Percentiles rank a stretch among this genome's conserved stretches.
Evolutionary conservation across 2,888 invertebrate species (phyloP).

Genomic region (Halocaridina rubra): DNA sequence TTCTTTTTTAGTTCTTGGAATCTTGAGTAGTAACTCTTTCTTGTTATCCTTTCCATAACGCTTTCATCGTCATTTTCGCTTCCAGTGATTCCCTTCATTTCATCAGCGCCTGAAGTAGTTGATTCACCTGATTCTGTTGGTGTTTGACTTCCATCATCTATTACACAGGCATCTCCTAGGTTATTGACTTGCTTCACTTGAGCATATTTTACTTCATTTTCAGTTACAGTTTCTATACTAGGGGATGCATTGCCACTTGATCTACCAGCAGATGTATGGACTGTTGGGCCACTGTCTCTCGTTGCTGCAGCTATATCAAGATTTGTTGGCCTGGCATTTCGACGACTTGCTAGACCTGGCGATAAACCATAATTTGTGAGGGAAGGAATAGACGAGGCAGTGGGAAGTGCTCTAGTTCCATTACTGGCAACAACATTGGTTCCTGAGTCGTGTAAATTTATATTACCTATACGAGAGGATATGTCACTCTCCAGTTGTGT

Average conservation of each 20-base stretch:
- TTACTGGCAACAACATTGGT: background rate
- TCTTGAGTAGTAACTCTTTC: conserved; percentile 63
- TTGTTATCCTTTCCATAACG: conserved; percentile 63
- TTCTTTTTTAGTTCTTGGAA: conserved; percentile 56
- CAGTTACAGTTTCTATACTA: background rate
- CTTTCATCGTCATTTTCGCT: conserved; percentile 62
- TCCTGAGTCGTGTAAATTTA: conserved; percentile 18
- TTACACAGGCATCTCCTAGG: background rate
- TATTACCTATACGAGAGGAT: conserved; percentile 51
- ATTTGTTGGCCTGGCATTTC: conserved; percentile 25
- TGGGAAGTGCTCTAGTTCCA: background rate
- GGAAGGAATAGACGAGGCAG: conserved; percentile 15
- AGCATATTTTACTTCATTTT: conserved; percentile 33
- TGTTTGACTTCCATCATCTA: conserved; percentile 31
- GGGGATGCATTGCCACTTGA: background rate
- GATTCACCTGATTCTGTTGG: conserved; percentile 25
- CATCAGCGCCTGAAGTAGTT: conserved; percentile 27
- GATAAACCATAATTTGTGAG: conserved; percentile 54
- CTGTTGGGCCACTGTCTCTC: background rate
- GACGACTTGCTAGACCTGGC: conserved; percentile 51
- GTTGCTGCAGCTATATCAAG: conserved; percentile 25
- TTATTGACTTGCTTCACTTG: conserved; percentile 13
- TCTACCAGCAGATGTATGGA: background rate
- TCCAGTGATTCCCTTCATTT: conserved; percentile 8
- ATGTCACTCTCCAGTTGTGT: conserved; percentile 56